Evolutionary conservation across 2,888 invertebrate genomes (phyloP), one percentile per base, ranked within the genome.

Genomic region (Chloromyia formosa): DNA sequence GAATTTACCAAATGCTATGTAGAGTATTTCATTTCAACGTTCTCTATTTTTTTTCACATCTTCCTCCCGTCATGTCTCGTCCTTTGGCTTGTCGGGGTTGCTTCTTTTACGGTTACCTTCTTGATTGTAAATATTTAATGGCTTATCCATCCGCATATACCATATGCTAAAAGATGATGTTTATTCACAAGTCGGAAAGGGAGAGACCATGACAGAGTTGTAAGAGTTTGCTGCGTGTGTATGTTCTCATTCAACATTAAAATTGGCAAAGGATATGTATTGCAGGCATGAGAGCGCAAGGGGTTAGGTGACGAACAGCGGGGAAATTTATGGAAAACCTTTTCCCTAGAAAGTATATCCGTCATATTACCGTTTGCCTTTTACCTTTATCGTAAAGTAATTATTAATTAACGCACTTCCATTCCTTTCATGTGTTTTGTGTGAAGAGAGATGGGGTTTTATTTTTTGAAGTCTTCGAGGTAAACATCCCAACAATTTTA

Each of bases 101-200:
- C 53, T 74, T 62, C 54, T 64, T 54, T 72, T 9, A 45, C 27
- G 20, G 40, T 73, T 73, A 75, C 75, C 75, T 75, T 76, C 75
- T 73, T 77, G 72, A 77, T 74, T 77, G 74, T 77, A 77, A 77
- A 77, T 77, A 75, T 75, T 77, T 77, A 77, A 77, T 77, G 74
- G 61, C 58, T 75, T 73, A 73, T 74, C 77, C 77, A 75, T 75
- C 74, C 77, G 71, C 64, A 75, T 74, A 74, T 71, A 66, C 77
- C 77, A 75, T 77, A 77, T 72, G 75, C 73, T 75, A 75, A 77
- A 77, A 74, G 75, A 77, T 77, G 69, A 75, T 77, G 40, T 66
- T 74, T 74, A 74, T 56, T 61, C 73, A 61, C 35, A 61, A 73
- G 49, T 49, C 35, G 27, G 7, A 45, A 61, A 73, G 61, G 61